phyloP scores from a whole-genome alignment of 2,888 invertebrate species.

The Hirtodrosophila trivittata region DNA sequence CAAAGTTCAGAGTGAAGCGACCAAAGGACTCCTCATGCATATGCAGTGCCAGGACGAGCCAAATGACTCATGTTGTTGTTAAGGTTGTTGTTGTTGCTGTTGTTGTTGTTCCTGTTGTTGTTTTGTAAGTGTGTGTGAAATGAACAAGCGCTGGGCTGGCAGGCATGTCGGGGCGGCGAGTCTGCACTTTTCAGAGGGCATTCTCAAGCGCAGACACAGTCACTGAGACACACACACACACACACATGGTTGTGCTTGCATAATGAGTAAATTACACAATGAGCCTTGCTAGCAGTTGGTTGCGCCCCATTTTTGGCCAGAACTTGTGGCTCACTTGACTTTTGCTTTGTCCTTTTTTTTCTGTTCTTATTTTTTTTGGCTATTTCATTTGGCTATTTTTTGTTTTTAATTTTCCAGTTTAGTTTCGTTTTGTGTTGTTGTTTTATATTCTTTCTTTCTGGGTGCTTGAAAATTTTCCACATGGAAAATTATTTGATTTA shows the following conservation, averaged over 20 bases:
- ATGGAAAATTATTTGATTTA: conserved; percentile 83
- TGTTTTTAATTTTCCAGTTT: conserved; percentile 61
- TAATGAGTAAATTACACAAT: conserved; percentile 81
- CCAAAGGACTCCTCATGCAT: conserved; percentile 58
- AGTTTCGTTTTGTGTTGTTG: conserved; percentile 30
- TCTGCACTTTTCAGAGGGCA: conserved; percentile 37
- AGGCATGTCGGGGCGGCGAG: conserved; percentile 22
- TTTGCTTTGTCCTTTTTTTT: conserved; percentile 42
- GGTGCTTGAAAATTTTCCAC: conserved; percentile 77
- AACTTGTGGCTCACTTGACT: conserved; percentile 65
- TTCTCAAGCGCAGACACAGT: conserved; percentile 46
- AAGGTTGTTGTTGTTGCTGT: conserved; percentile 1
- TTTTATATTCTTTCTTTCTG: conserved; percentile 15
- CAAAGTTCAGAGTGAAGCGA: conserved; percentile 51
- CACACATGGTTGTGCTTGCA: conserved; percentile 49
- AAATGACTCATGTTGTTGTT: conserved; percentile 11
- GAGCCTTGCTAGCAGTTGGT: conserved; percentile 53
- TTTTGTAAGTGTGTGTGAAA: conserved; percentile 56
- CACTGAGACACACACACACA: conserved; percentile 11
- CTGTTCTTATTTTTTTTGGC: conserved; percentile 21
- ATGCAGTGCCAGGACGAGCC: conserved; percentile 48
- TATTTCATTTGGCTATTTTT: conserved; percentile 29
- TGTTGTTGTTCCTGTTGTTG: conserved; percentile 24
- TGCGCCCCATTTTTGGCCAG: conserved; percentile 36
- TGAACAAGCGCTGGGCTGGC: conserved; percentile 51